A percentile compares a stretch with the other conserved stretches of the same genome.
Conservation (phyloP, 2,888 invertebrate genomes). For the Atherix ibis region DNA sequence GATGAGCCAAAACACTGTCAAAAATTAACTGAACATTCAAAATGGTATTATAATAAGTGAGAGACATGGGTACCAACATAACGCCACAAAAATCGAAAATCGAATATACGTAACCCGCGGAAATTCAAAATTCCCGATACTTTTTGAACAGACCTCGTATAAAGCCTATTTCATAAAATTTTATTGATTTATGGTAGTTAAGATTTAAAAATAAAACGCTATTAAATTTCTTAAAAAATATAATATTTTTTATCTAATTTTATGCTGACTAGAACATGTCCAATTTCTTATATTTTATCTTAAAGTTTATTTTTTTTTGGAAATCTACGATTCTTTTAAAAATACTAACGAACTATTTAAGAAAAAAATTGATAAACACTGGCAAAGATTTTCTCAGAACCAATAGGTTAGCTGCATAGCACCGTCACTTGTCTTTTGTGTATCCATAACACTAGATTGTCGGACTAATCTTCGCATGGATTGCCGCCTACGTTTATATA, state of each 20-base stretch:
- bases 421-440: conserved; percentile 62
- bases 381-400: conserved; percentile 40
- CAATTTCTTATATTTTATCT: not conserved
- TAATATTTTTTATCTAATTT: not conserved
- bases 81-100: too few species aligned
- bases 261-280: not conserved
- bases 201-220: too few species aligned
- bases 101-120: too few species aligned
- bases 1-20: too few species aligned
- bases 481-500: conserved; percentile 25
- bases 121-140: too few species aligned
- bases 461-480: conserved; percentile 56
- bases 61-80: too few species aligned
- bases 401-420: conserved; percentile 75
- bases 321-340: not conserved
- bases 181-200: too few species aligned
- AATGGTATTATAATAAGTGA: too few species aligned
- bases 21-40: too few species aligned
- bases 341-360: not conserved
- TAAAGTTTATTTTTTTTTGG: not conserved
- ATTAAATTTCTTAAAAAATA: too few species aligned
- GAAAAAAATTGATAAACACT: not conserved
- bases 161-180: too few species aligned
- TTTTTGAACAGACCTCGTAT: too few species aligned
- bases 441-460: conserved; percentile 68